phyloP scores from a whole-genome alignment of 2,113 vertebrate species.

The Nycticryphes semicollaris region DNA sequence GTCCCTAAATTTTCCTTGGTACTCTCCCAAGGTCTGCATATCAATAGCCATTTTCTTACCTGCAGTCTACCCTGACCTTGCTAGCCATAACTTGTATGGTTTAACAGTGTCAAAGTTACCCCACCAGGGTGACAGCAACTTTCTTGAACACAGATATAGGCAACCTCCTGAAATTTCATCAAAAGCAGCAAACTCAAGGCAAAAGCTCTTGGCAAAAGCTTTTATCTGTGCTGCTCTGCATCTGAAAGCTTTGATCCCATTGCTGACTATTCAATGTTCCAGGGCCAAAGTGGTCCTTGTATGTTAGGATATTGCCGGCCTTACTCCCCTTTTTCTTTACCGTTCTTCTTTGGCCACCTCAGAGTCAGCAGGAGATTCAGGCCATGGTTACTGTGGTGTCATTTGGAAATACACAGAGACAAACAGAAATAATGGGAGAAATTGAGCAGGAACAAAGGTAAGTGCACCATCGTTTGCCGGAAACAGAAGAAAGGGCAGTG shows the following conservation, averaged over 20 bases:
- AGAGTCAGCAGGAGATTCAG: not conserved
- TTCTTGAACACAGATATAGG: not conserved
- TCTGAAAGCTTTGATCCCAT: not conserved
- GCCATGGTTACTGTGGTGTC: not conserved
- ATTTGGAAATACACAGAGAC: not conserved
- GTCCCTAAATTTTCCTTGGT: not conserved
- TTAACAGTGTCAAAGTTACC: not conserved
- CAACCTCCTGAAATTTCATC: not conserved
- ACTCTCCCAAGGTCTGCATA: not conserved
- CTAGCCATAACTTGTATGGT: not conserved
- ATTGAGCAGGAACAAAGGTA: not conserved
- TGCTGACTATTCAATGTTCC: fast-evolving
- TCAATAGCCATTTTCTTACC: not conserved
- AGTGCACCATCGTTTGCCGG: not conserved
- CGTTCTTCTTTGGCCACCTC: not conserved
- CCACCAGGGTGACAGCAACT: not conserved
- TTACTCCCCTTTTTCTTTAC: not conserved
- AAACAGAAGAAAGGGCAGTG: not conserved
- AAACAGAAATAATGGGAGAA: not conserved
- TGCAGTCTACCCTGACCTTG: not conserved
- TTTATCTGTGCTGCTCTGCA: not conserved
- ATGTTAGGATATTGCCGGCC: not conserved
- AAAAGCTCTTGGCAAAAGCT: not conserved
- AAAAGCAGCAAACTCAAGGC: not conserved
- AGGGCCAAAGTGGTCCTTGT: not conserved